Conservation (phyloP, 2,888 invertebrate species). For the Vanessa cardui region DNA sequence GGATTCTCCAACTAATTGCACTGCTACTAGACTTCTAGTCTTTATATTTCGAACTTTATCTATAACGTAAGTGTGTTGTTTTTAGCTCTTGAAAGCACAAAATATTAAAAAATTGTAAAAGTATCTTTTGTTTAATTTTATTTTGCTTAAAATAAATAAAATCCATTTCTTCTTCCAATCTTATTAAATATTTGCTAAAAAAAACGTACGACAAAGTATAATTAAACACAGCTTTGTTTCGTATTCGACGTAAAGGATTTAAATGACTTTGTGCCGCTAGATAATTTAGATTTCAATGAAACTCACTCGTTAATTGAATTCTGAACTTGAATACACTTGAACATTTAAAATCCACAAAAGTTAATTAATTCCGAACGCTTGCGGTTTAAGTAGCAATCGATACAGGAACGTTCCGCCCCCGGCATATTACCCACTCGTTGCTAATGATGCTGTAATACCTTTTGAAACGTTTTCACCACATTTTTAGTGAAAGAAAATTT, state of each 20-base stretch:
- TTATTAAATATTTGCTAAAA: no score
- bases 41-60: background rate
- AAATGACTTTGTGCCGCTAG: constrained; percentile 29
- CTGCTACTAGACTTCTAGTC: background rate
- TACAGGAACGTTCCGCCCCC: constrained; percentile 28
- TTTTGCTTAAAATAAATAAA: no score
- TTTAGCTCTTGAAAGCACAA: background rate
- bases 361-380: constrained; percentile 60
- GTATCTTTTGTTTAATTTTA: background rate
- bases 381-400: constrained; percentile 41
- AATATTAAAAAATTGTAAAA: background rate
- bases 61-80: background rate
- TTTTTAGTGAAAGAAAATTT: constrained; percentile 1
- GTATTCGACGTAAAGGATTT: constrained; percentile 29
- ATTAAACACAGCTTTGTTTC: background rate
- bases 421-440: constrained; percentile 30
- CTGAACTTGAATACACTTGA: constrained; percentile 57
- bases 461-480: constrained; percentile 18
- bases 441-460: constrained; percentile 32
- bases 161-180: background rate
- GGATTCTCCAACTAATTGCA: background rate
- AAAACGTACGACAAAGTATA: no score
- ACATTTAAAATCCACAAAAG: constrained; percentile 58
- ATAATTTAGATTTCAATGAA: constrained; percentile 27
- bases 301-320: constrained; percentile 58